Evolutionary conservation across 2,888 invertebrate genomes (phyloP), one percentile per base, ranked within the genome.

Genomic region (Thecophora atra): DNA sequence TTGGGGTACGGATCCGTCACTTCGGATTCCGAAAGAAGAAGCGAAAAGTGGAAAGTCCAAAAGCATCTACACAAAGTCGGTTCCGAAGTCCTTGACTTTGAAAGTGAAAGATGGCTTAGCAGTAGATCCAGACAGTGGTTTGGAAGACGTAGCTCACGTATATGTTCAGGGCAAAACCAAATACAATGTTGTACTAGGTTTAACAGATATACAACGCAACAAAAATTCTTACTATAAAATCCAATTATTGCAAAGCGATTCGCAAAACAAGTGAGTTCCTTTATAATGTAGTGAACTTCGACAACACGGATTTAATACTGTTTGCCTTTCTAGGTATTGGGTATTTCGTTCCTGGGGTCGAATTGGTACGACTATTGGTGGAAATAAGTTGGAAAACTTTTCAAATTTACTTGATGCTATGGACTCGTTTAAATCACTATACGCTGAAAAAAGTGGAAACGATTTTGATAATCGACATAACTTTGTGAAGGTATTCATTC

Each of bases 171-270:
- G 82, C 0, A 83, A 87, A 0, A 88, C 89, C 44, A 89, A 89
- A 30, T 97, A 91, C 85, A 93, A 91, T n/a, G 92, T 89, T 37
- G 93, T 96, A 0, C 89, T 99, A 5, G 93, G 94, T 15, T 86
- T 92, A 76, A 96, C 96, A 0, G 97, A 99, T 84, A 90, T 99
- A 42, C 92, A 94, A 76, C 89, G 89, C 1, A 94, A 95, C 77
- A 94, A 93, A 83, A 99, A 99, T 87, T 97, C 97, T 2, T 99
- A 89, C 86, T 99, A 99, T 87, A 99, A 98, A 83, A 80, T 99
- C 68, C 99, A 99, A 85, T 86, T 98, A 64, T 88, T 99, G 68
- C 91, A 97, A 83, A 87, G 91, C 4, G 96, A 98, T 82, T 86
- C 82, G 0, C 86, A 85, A 24, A 87, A 88, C 15, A 88, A 87